Conservation (phyloP, 2,888 invertebrate species). For the Biston stratarius region DNA sequence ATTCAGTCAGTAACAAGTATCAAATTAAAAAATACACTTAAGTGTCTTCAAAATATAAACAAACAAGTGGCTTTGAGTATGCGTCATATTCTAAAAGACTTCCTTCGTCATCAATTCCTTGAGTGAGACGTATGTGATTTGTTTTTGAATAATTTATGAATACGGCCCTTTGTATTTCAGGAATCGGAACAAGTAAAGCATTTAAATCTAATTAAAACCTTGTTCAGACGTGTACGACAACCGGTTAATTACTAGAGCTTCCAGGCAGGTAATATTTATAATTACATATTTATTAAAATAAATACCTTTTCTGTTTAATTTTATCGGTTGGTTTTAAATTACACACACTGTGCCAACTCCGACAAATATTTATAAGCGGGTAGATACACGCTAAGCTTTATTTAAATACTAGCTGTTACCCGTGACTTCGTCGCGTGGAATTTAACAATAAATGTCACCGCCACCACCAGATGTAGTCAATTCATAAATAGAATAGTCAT, state of each 20-base stretch:
- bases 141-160: slow-evolving; percentile 30
- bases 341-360: too few relatives aligned
- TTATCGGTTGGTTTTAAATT: too few relatives aligned
- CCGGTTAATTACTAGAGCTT: slow-evolving; percentile 10
- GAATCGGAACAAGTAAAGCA: slow-evolving; percentile 19
- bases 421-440: too few relatives aligned
- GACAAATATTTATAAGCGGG: too few relatives aligned
- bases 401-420: too few relatives aligned
- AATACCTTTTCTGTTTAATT: not conserved
- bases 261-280: slow-evolving; percentile 8
- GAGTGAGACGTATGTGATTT: slow-evolving; percentile 32
- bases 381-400: too few relatives aligned
- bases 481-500: too few relatives aligned
- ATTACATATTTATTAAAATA: not conserved
- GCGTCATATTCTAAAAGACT: not conserved
- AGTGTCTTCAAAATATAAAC: not conserved
- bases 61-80: not conserved
- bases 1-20: too few relatives aligned
- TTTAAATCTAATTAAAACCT: slow-evolving; percentile 20
- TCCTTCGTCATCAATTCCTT: slow-evolving; percentile 24
- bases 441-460: too few relatives aligned
- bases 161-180: slow-evolving; percentile 19
- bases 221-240: slow-evolving; percentile 11
- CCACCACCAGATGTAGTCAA: too few relatives aligned
- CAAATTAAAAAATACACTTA: too few relatives aligned